Base-by-base conservation (phyloP, 2,797 vertebrate genomes). In the Atherinosoma microstoma region DNA sequence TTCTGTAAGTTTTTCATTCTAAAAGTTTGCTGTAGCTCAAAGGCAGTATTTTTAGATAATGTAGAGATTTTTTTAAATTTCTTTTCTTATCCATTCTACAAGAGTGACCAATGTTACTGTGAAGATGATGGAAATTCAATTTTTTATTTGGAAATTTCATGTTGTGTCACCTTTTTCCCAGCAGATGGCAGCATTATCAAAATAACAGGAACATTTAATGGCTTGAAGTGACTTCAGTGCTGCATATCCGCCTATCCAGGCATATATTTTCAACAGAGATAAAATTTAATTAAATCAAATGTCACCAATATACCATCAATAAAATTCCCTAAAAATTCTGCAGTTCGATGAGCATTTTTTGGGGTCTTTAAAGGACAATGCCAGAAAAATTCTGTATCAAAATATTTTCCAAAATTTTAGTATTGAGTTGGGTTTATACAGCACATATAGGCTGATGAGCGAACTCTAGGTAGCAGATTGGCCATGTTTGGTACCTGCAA, bases 151-250 rank as follows among this genome's bases (percentile, higher is more conserved):
- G 20, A 3, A 27, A 35, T 7, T 3, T 3, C 7, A 42, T 13
- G 59, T 24, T 30, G 34, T 30, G 0, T 20, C 24, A 58, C 7
- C 0, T 0, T 59, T 68, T 60, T 32, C 1, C 78, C 90, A 79
- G 66, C 60, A 90, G 90, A 83, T 68, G 82, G 75, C 75, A 82
- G 68, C 34, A 82, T 73, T 62, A 32, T 61, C 67, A 35, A 47
- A 54, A 42, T 32, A 67, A 0, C 8, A 12, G 20, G 16, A 2
- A 20, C 38, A 32, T 29, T n/a, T n/a, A 54, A 1, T 58, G 0
- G 1, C 22, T 32, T 6, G 42, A n/a, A 11, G 32, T 10, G 38
- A 58, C 57, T 42, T 34, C 27, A 47, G 20, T 29, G 22, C 65
- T 34, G 8, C 56, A 34, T 4, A 34, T 58, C 3, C 24, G 24